Percentiles rank a stretch among this genome's conserved stretches.
Conservation (phyloP, 2,888 invertebrate species). For the Nebria brevicollis region DNA sequence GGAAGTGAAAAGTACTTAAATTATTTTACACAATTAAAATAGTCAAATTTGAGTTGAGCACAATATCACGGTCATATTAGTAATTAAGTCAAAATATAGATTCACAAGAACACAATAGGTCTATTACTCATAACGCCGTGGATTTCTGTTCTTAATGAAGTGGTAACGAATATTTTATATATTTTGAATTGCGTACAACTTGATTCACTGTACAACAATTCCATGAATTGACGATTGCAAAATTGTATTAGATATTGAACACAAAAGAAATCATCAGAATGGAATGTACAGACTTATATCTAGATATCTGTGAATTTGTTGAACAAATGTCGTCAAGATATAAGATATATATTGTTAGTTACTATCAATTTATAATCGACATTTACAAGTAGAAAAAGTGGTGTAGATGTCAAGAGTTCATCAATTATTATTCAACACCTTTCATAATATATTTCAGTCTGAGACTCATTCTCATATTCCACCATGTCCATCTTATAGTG, state of each 20-base stretch:
- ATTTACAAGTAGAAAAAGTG: background rate
- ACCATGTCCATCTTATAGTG: too few species aligned
- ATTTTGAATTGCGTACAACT: conserved; percentile 31
- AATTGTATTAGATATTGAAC: conserved; percentile 39
- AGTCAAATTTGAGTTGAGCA: background rate
- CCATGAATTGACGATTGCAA: conserved; percentile 44
- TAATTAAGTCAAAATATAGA: conserved; percentile 1
- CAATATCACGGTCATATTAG: conserved; percentile 15
- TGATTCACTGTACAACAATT: conserved; percentile 37
- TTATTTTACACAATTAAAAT: background rate
- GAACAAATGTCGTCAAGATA: background rate
- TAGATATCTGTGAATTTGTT: background rate
- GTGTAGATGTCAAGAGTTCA: background rate
- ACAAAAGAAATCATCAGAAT: conserved; percentile 22
- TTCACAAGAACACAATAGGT: conserved; percentile 7
- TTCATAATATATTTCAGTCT: background rate
- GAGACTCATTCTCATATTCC: background rate
- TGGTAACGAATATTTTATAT: conserved; percentile 26
- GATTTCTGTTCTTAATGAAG: background rate
- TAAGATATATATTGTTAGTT: background rate
- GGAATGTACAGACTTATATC: conserved; percentile 2
- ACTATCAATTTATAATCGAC: background rate
- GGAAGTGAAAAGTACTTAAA: background rate
- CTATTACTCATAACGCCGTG: background rate
- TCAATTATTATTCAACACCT: conserved; percentile 1